phyloP scores from a whole-genome alignment of 2,888 invertebrate species.

The Endomychus coccineus region DNA sequence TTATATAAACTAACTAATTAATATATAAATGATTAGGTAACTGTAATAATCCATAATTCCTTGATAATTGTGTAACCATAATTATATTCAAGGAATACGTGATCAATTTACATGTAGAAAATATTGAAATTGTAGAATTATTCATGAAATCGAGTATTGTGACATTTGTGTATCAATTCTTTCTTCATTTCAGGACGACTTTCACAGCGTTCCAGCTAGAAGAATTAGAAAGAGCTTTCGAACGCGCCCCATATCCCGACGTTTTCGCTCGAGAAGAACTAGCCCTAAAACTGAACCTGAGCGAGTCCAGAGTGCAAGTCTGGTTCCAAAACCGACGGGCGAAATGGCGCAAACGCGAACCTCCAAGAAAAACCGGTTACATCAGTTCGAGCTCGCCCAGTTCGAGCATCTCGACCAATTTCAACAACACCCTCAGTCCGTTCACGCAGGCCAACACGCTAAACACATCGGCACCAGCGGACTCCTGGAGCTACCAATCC shows the following conservation, averaged over 20 bases:
- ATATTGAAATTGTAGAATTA: neutral
- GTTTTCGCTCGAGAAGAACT: constrained; percentile 92
- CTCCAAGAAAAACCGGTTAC: constrained; percentile 82
- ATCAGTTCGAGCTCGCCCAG: constrained; percentile 63
- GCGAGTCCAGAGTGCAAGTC: constrained; percentile 70
- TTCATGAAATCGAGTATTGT: neutral
- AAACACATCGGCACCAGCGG: constrained; percentile 50
- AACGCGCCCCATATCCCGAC: constrained; percentile 92
- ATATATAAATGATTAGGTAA: too few relatives aligned
- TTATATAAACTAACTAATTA: too few relatives aligned
- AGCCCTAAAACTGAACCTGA: constrained; percentile 81
- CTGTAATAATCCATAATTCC: too few relatives aligned
- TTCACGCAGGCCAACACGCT: constrained; percentile 46
- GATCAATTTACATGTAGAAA: too few relatives aligned
- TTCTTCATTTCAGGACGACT: constrained; percentile 67
- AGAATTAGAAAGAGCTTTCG: constrained; percentile 88
- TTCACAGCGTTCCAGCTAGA: constrained; percentile 93
- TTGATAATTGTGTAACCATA: too few relatives aligned
- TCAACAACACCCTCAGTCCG: constrained; percentile 53
- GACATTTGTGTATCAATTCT: too few relatives aligned
- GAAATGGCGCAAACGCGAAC: constrained; percentile 91
- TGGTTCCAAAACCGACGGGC: constrained; percentile 90
- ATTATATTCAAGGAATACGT: too few relatives aligned
- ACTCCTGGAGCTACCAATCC: constrained; percentile 70
- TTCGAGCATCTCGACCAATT: constrained; percentile 47